Evolutionary conservation across 2,113 vertebrate genomes (phyloP).

Genomic region (Alexandromys fortis): DNA sequence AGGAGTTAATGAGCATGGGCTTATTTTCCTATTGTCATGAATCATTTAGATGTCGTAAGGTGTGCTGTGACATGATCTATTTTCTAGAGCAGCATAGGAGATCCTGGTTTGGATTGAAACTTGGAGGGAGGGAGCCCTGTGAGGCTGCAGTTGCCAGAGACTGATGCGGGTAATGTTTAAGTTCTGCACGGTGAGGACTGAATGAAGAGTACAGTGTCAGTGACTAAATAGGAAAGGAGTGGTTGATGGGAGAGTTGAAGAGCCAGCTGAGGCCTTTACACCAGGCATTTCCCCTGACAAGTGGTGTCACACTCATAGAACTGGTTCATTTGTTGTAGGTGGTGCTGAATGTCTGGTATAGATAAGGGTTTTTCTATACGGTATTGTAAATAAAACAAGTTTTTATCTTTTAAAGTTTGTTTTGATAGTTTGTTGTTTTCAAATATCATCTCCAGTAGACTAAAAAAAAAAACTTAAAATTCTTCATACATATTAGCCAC

Average conservation of each 20-base stretch:
- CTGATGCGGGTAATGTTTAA: background rate
- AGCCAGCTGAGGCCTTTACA: slow-evolving; percentile 33
- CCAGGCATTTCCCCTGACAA: background rate
- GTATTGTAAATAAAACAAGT: slow-evolving; percentile 45
- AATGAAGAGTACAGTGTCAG: background rate
- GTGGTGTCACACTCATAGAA: background rate
- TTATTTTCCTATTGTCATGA: slow-evolving; percentile 9
- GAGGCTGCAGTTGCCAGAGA: background rate
- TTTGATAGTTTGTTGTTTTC: slow-evolving; percentile 33
- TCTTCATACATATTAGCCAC: slow-evolving; percentile 23
- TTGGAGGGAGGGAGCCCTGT: background rate
- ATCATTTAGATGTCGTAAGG: background rate
- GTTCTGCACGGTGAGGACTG: background rate
- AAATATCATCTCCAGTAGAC: slow-evolving; percentile 28
- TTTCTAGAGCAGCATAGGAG: slow-evolving; percentile 27
- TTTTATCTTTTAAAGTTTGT: background rate
- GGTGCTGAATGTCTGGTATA: background rate
- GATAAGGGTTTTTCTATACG: slow-evolving; percentile 20
- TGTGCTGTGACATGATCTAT: background rate
- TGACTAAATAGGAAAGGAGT: background rate
- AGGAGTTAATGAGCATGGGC: background rate
- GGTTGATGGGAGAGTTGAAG: background rate
- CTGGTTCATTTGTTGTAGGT: background rate
- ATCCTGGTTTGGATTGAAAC: background rate
- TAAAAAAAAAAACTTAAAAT: slow-evolving; percentile 11